Evolutionary conservation across 2,113 vertebrate genomes (phyloP).

Genomic region (Maccullochella peelii): DNA sequence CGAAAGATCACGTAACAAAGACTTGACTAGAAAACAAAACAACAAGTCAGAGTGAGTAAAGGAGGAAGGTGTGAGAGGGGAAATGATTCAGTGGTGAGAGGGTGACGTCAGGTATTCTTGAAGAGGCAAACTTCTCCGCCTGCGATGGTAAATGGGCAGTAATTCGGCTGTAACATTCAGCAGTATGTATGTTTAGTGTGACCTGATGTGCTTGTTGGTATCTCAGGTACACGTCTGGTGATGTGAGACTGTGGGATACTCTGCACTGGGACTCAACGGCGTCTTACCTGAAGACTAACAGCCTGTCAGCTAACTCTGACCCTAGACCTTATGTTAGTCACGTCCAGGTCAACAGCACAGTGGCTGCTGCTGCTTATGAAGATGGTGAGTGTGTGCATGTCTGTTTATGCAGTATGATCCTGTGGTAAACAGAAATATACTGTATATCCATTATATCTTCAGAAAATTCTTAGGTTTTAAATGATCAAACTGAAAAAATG

Average conservation of each 20-base stretch:
- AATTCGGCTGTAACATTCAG: neutral
- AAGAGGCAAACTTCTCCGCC: neutral
- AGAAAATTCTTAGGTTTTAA: neutral
- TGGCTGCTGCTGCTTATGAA: slow-evolving; percentile 92
- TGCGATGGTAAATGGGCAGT: neutral
- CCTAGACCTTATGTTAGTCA: slow-evolving; percentile 87
- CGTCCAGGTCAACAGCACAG: slow-evolving; percentile 89
- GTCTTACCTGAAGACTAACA: slow-evolving; percentile 86
- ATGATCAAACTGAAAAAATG: too few species aligned
- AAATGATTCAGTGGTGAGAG: slow-evolving; percentile 60
- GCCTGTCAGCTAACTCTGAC: slow-evolving; percentile 77
- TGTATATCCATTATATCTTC: too few species aligned
- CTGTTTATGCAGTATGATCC: neutral
- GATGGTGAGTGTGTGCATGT: slow-evolving; percentile 87
- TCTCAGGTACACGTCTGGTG: slow-evolving; percentile 93
- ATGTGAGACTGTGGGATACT: slow-evolving; percentile 95
- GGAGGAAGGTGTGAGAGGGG: slow-evolving; percentile 42
- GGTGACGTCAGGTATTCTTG: slow-evolving; percentile 47
- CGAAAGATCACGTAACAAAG: slow-evolving; percentile 34
- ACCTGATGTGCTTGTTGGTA: slow-evolving; percentile 1
- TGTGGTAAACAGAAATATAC: neutral
- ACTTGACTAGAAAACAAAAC: slow-evolving; percentile 22
- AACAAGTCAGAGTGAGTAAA: slow-evolving; percentile 46
- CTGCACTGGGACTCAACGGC: slow-evolving; percentile 91
- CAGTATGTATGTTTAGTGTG: neutral